A percentile compares a stretch with the other conserved stretches of the same genome.
These are phyloP conservation scores for Semicossyphus pulcher DNA, from an alignment of 2,113 vertebrate species.

Conservation along the genomic window DNA sequence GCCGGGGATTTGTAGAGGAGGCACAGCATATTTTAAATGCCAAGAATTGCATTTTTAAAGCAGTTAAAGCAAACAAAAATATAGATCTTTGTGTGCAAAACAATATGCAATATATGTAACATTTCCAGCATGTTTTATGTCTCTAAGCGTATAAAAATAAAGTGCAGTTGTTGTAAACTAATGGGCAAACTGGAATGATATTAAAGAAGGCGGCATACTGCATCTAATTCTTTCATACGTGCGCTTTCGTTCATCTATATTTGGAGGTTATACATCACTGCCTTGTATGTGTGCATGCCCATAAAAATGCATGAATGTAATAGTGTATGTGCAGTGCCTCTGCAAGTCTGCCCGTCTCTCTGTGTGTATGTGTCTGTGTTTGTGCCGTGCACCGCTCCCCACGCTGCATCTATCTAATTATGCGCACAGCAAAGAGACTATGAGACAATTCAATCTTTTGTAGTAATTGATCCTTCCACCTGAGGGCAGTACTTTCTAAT, in stretches of 20 bases:
- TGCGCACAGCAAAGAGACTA: slow-evolving; percentile 53
- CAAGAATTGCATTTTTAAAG: background rate
- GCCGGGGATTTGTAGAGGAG: background rate
- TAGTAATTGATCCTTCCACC: slow-evolving; percentile 85
- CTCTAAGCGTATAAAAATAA: too few relatives aligned
- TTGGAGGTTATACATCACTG: background rate
- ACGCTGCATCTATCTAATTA: slow-evolving; percentile 58
- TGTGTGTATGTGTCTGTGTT: slow-evolving; percentile 8
- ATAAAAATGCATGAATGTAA: background rate
- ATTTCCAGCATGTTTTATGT: background rate
- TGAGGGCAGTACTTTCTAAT: slow-evolving; percentile 86
- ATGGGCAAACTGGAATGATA: background rate
- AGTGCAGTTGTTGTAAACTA: background rate
- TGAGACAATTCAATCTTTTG: slow-evolving; percentile 71
- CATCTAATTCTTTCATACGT: background rate
- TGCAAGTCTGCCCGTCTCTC: background rate
- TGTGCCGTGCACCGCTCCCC: slow-evolving; percentile 7
- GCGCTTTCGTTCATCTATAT: background rate
- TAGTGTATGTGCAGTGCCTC: background rate
- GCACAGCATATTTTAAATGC: background rate
- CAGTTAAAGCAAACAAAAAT: too few relatives aligned
- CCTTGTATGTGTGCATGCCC: background rate
- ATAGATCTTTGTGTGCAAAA: too few relatives aligned
- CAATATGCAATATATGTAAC: background rate
- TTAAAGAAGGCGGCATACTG: too few relatives aligned